Base-by-base conservation (phyloP, 2,888 invertebrate species). In the Rhingia campestris region DNA sequence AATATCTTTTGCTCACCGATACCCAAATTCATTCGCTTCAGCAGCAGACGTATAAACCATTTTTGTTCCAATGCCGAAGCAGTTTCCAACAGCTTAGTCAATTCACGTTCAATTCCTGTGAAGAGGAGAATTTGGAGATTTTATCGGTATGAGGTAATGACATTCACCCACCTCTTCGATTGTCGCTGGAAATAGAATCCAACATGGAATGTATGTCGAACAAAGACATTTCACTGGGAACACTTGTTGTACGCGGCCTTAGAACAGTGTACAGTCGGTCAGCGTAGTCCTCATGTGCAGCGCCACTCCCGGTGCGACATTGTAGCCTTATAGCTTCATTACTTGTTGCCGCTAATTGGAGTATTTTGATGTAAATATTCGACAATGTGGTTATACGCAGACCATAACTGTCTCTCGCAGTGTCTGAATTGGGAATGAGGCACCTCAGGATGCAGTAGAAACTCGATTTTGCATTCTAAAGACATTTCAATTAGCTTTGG, bases 41-140 rank as follows among this genome's bases (percentile, higher is more conserved):
- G 92, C 58, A 99, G 93, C 66, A 98, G 95, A 67, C 98, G 92
- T 5, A 98, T 95, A 22, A 98, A 92, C 98, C 98, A 99, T 92
- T 97, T 97, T 86, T 96, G 94, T 90, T 98, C 97, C 10, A 93
- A 89, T 0, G 96, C 94, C 6, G 95, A 95, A 87, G 95, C 93
- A 86, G 93, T 93, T 84, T 94, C 93, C 37, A 96, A 92, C 56
- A 97, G 92, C 59, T 93, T 92, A 70, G 93, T 92, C 75, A 98
- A 93, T 74, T 94, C 93, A 35, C 94, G 93, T 88, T 95, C 94
- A 47, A 94, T 92, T 0, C 87, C 91, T 91, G 14, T 91, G 89
- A 93, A 54, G 22, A 22, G 22, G 22, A 22, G 22, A 22, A 22
- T 22, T 22, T 22, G 22, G 22, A 22, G 22, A 22, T 22, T 22